Evolutionary conservation across 2,113 vertebrate species (phyloP), one percentile per base, ranked within the genome.

Genomic region (Nerophis lumbriciformis): DNA sequence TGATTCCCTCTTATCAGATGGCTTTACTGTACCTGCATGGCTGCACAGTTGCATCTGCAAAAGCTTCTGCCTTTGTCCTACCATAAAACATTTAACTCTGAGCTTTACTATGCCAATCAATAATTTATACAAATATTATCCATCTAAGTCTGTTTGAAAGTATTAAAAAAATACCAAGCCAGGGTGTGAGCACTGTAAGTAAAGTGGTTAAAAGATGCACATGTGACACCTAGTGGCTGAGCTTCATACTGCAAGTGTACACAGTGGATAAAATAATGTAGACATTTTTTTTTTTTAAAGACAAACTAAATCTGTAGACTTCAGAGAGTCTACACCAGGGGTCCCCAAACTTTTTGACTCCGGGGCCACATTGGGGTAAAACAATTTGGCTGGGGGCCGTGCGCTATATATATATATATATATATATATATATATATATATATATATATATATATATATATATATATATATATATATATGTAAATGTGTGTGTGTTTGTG

Each of bases 141-240:
- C 1, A 19, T 70, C 6, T 70, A 37, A 51, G n/a, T 39, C 15
- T 4, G 12, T 57, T 57, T 19, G n/a, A 10, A 12, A 13, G 9
- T 19, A 19, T 19, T 39, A 9, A 16, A 1, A 36, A 53, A 11
- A 1, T 37, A 10, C 13, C 60, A 65, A 50, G 42, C 51, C 21
- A 59, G n/a, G 47, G 21, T 42, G 2, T 7, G 11, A 45, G 15
- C 28, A 1, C 38, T 49, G 7, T 12, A 5, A 10, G 14, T 54
- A 14, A 59, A 28, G 42, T 35, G 13, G 5, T 58, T 72, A 64
- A 44, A 76, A 72, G 13, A 57, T 62, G 76, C 87, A 75, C 55
- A 77, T 28, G 78, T 85, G 90, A 74, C 90, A 89, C 70, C 89
- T 89, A 85, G 86, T 89, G 90, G 85, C 53, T 42, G 55, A 75